phyloP scores from a whole-genome alignment of 2,113 vertebrate genomes.

The Psittacus erithacus region DNA sequence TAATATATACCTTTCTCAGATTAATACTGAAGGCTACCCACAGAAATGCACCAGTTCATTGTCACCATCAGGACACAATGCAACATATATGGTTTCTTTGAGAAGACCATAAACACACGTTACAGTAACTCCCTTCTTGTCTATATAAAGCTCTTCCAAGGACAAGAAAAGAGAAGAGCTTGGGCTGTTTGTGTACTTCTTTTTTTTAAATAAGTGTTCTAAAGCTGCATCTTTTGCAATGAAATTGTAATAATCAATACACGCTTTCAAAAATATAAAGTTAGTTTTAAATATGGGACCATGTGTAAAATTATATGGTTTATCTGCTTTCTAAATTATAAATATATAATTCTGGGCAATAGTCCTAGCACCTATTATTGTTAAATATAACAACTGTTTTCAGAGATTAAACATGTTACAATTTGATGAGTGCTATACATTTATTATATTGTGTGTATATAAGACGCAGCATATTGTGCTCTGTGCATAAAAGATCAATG shows the following conservation, averaged over 20 bases:
- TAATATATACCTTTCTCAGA: neutral
- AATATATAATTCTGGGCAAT: neutral
- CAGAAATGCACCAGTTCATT: neutral
- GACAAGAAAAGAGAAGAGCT: neutral
- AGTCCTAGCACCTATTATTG: conserved; percentile 34
- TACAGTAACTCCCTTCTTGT: neutral
- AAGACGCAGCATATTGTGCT: neutral
- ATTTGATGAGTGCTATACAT: conserved; percentile 27
- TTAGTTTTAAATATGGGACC: neutral
- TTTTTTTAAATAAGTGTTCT: neutral
- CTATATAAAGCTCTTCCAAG: neutral
- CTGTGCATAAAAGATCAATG: conserved; percentile 9
- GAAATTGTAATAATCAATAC: conserved; percentile 11
- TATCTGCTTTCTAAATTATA: conserved; percentile 17
- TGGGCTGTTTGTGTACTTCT: neutral
- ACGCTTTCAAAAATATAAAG: neutral
- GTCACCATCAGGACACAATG: neutral
- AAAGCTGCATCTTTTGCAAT: neutral
- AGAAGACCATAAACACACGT: neutral
- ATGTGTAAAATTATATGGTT: neutral
- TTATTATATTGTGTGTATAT: neutral
- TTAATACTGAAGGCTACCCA: neutral
- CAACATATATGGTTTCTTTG: neutral
- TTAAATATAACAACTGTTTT: conserved; percentile 55
- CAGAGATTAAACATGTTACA: conserved; percentile 36